Base-by-base conservation (phyloP, 2,113 vertebrate genomes). In the Ursus arctos region DNA sequence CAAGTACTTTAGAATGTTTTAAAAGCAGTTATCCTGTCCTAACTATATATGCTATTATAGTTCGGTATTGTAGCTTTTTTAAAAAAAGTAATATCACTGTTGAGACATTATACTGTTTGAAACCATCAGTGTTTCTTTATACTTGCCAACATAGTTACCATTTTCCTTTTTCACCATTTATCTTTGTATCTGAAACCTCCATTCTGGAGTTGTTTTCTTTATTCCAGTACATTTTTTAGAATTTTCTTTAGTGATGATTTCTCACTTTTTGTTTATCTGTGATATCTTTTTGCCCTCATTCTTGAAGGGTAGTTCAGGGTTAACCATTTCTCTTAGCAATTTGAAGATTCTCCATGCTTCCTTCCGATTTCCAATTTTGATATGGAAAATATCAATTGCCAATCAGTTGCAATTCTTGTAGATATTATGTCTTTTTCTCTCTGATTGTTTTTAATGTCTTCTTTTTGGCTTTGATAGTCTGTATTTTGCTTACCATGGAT, bases 181-280 rank as follows among this genome's bases (percentile, higher is more conserved):
- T 83, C 47, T 49, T 93, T 65, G 40, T 63, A 63, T 77, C 43
- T 72, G 36, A 77, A 71, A 71, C 31, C 16, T 57, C 28, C 16
- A n/a, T 91, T 67, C 22, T 90, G 16, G 16, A 13, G 40, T 91
- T 93, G 26, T 86, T 80, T 91, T 85, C n/a, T 88, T 94, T 63
- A 87, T 93, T 88, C 22, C 12, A 84, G 26, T 18, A 71, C 16
- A 28, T 91, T 88, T 94, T 90, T 91, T 26, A n/a, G 0, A 55
- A 95, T 33, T 94, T 88, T 88, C 36, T 49, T 92, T 76, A 89
- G 40, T 95, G 77, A 88, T 18, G 7, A 7, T 81, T 79, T 92
- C 19, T 79, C 55, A 51, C 2, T 72, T 94, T 94, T 72, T 72
- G 13, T 95, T 93, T 91, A 65, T 79, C 82, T 84, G 0, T 80